Percentiles rank a stretch among this genome's conserved stretches.
Evolutionary conservation across 2,888 invertebrate genomes (phyloP).

Genomic region (Andricus curvator): DNA sequence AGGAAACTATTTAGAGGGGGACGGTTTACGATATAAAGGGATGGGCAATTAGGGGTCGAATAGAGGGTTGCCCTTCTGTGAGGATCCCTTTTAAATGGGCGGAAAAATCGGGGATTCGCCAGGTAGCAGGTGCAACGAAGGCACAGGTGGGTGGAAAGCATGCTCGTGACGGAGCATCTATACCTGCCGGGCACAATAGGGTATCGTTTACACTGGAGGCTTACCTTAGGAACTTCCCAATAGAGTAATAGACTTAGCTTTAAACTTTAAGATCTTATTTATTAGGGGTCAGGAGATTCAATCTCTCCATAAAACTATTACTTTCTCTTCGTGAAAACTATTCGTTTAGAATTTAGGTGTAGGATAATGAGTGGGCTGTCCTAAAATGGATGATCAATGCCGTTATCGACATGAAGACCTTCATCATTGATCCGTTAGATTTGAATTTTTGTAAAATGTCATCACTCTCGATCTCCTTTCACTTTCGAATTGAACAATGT

Average conservation of each 20-base stretch:
- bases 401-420: too few relatives aligned
- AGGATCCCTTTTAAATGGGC: slow-evolving; percentile 21
- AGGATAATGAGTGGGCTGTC: background rate
- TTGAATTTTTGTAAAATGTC: background rate
- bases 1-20: slow-evolving; percentile 16
- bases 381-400: too few relatives aligned
- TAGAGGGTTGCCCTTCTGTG: background rate
- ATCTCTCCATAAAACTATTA: background rate
- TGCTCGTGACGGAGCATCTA: slow-evolving; percentile 42
- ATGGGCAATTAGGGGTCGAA: background rate
- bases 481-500: background rate
- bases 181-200: slow-evolving; percentile 55
- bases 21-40: background rate
- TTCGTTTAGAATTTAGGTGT: background rate
- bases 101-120: slow-evolving; percentile 30
- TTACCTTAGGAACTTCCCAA: slow-evolving; percentile 25
- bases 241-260: slow-evolving; percentile 10
- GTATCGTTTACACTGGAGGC: slow-evolving; percentile 63
- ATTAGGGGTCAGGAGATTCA: background rate
- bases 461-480: background rate
- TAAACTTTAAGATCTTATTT: slow-evolving; percentile 16
- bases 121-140: slow-evolving; percentile 59
- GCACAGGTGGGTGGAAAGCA: slow-evolving; percentile 58
- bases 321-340: background rate
- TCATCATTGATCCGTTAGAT: too few relatives aligned